phyloP scores from a whole-genome alignment of 2,113 vertebrate genomes.

The Cheilinus undulatus region DNA sequence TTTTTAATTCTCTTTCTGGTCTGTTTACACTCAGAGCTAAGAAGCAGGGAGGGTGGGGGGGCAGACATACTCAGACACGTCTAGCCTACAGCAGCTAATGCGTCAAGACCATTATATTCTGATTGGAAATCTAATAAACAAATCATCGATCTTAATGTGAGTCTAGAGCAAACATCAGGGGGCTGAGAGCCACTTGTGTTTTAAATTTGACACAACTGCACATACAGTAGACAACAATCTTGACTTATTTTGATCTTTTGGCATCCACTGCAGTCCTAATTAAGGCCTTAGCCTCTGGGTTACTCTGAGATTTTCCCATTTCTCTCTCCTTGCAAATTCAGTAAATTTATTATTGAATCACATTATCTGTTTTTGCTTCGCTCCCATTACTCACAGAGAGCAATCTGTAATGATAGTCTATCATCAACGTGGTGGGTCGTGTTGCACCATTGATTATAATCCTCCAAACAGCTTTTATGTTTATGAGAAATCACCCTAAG shows the following conservation, averaged over 20 bases:
- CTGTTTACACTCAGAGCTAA: slow-evolving; percentile 78
- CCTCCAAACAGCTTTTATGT: slow-evolving; percentile 82
- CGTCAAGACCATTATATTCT: slow-evolving; percentile 60
- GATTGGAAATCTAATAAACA: slow-evolving; percentile 75
- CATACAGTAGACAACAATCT: slow-evolving; percentile 8
- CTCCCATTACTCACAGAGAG: slow-evolving; percentile 82
- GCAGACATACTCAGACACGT: slow-evolving; percentile 45
- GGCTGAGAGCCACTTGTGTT: slow-evolving; percentile 29
- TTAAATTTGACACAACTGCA: slow-evolving; percentile 31
- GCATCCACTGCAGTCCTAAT: slow-evolving; percentile 58
- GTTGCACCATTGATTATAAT: slow-evolving; percentile 82
- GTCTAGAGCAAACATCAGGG: slow-evolving; percentile 34
- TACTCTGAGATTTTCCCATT: slow-evolving; percentile 54
- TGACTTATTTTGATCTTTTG: slow-evolving; percentile 28
- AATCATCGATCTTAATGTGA: slow-evolving; percentile 71
- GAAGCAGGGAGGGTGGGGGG: slow-evolving; percentile 30
- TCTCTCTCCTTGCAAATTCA: slow-evolving; percentile 67
- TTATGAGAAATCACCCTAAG: slow-evolving; percentile 82
- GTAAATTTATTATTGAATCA: slow-evolving; percentile 81
- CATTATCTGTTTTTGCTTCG: slow-evolving; percentile 79
- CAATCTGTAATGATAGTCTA: slow-evolving; percentile 82
- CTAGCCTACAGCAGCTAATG: slow-evolving; percentile 52
- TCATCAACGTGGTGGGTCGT: slow-evolving; percentile 80
- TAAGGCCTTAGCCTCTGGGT: slow-evolving; percentile 66
- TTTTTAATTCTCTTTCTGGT: slow-evolving; percentile 77